These are phyloP conservation scores for Lophura nycthemera DNA, from an alignment of 2,113 vertebrate genomes.

Conservation along the genomic window DNA sequence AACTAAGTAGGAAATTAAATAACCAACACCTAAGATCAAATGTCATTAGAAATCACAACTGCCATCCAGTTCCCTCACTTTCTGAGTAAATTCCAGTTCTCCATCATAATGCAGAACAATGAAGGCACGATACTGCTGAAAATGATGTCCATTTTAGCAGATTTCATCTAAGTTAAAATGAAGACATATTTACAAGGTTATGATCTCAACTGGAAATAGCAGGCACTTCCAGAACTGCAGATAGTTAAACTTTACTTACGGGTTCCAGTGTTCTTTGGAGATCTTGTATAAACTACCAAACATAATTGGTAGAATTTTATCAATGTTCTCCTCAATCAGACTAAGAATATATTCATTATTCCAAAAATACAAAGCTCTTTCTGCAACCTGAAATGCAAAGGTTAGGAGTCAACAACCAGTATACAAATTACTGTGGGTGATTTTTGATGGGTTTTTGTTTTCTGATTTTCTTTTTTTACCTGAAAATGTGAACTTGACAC, in stretches of 20 bases:
- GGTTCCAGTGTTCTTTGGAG: conserved; percentile 99
- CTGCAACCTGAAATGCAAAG: conserved; percentile 89
- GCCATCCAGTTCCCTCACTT: neutral
- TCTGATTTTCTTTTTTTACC: neutral
- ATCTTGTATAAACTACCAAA: conserved; percentile 97
- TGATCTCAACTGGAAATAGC: neutral
- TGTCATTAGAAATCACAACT: neutral
- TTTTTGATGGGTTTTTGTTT: neutral
- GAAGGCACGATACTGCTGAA: neutral
- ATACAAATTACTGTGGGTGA: neutral
- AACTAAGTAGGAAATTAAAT: neutral
- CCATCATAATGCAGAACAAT: neutral
- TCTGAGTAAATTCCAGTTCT: neutral
- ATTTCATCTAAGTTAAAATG: neutral
- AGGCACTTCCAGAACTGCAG: neutral
- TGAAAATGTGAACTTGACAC: no score
- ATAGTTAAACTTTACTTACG: conserved; percentile 79
- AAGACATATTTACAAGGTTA: neutral
- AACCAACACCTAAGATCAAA: neutral
- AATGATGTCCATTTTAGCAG: neutral
- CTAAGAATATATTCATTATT: conserved; percentile 99
- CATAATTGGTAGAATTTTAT: conserved; percentile 96
- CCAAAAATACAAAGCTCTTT: conserved; percentile 97
- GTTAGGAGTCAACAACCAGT: neutral
- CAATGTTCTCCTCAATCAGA: conserved; percentile 97